Conservation (phyloP, 2,888 invertebrate genomes). For the Caenorhabditis auriculariae region DNA sequence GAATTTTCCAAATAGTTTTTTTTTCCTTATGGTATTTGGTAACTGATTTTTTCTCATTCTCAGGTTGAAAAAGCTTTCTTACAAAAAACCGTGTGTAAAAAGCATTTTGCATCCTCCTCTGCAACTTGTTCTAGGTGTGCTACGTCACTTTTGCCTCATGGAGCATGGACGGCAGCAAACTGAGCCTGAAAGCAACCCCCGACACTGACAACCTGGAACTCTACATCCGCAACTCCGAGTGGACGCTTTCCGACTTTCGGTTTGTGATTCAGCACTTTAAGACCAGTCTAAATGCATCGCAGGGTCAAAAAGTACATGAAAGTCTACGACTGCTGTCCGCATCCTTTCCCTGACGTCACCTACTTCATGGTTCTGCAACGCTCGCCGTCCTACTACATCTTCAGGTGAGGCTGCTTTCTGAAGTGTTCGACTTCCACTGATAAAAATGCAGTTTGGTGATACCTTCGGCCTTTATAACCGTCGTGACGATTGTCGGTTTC, state of each 20-base stretch:
- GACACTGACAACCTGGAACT: constrained; percentile 55
- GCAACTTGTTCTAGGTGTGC: constrained; percentile 56
- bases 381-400: constrained; percentile 60
- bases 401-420: constrained; percentile 27
- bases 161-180: constrained; percentile 58
- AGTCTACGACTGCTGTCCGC: constrained; percentile 58
- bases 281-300: constrained; percentile 1
- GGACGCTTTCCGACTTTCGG: constrained; percentile 58
- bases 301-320: constrained; percentile 43
- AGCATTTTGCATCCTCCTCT: not conserved
- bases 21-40: no score
- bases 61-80: constrained; percentile 4
- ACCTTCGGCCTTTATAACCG: constrained; percentile 59
- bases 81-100: not conserved
- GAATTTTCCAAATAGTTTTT: no score
- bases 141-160: constrained; percentile 60
- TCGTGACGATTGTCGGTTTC: constrained; percentile 62
- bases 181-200: constrained; percentile 44
- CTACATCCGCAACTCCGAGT: constrained; percentile 59
- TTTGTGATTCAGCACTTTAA: constrained; percentile 4
- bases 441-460: constrained; percentile 53
- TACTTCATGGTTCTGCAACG: constrained; percentile 56
- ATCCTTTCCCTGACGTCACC: constrained; percentile 59
- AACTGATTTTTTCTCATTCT: not conserved
- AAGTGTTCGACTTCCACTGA: not conserved